These are phyloP conservation scores for Merops nubicus DNA, from an alignment of 2,113 vertebrate species.

Conservation along the genomic window DNA sequence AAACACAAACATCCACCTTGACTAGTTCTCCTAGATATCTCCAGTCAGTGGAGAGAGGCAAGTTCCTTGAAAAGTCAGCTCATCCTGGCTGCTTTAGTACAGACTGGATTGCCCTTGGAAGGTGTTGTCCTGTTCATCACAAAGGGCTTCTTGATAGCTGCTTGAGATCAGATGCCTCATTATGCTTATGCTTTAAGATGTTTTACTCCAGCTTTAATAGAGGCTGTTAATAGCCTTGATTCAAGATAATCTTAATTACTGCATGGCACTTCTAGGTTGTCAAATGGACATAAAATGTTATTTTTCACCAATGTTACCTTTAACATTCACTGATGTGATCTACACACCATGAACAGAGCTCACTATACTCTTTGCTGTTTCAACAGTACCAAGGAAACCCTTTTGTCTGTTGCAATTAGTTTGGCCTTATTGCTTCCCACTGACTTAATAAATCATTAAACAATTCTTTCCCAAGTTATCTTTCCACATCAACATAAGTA, in stretches of 20 bases:
- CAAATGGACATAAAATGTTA: not conserved
- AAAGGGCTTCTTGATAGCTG: not conserved
- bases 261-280: not conserved
- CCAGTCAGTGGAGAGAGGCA: not conserved
- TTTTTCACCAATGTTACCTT: not conserved
- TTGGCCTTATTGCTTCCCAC: not conserved
- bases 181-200: not conserved
- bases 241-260: not conserved
- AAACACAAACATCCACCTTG: not conserved
- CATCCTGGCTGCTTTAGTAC: not conserved
- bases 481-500: not conserved
- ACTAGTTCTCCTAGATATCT: not conserved
- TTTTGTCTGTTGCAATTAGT: not conserved
- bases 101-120: accelerated
- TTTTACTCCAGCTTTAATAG: not conserved
- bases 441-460: not conserved
- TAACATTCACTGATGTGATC: not conserved
- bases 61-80: not conserved
- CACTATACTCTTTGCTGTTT: not conserved
- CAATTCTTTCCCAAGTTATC: not conserved
- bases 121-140: not conserved
- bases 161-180: not conserved
- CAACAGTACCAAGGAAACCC: accelerated
- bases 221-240: not conserved
- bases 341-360: not conserved